A percentile compares a stretch with the other conserved stretches of the same genome.
These are phyloP conservation scores for Nematopogon swammerdamellus DNA, from an alignment of 2,888 invertebrate genomes.

Conservation along the genomic window DNA sequence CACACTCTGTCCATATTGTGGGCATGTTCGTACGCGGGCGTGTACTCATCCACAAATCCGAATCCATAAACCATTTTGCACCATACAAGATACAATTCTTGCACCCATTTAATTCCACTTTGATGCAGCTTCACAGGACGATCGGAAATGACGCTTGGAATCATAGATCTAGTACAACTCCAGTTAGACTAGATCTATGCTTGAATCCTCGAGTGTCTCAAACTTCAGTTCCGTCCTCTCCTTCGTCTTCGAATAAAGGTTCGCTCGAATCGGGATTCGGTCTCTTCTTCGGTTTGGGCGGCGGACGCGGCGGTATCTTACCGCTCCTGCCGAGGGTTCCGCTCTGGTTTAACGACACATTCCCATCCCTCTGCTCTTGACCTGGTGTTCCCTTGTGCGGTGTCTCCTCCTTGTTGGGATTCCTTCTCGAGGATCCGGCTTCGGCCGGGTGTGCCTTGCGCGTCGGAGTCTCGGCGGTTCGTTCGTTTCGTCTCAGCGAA, in stretches of 20 bases:
- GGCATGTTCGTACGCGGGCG: no score
- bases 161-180: no score
- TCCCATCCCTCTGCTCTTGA: slow-evolving; percentile 27
- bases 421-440: slow-evolving; percentile 42
- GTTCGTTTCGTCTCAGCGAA: slow-evolving; percentile 27
- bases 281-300: slow-evolving; percentile 80
- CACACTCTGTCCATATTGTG: not conserved
- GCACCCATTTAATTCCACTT: no score
- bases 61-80: no score
- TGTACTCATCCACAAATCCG: no score
- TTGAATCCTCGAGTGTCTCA: slow-evolving; percentile 54
- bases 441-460: slow-evolving; percentile 51
- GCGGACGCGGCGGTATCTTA: slow-evolving; percentile 80
- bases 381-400: slow-evolving; percentile 13
- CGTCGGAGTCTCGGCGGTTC: slow-evolving; percentile 27
- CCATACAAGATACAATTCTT: no score
- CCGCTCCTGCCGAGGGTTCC: slow-evolving; percentile 48
- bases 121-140: no score
- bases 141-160: no score
- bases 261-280: slow-evolving; percentile 62
- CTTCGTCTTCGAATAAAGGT: slow-evolving; percentile 82
- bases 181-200: no score
- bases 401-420: slow-evolving; percentile 29
- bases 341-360: slow-evolving; percentile 29
- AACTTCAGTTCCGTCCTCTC: slow-evolving; percentile 87